Base-by-base conservation (phyloP, 2,797 vertebrate species). In the Aselliscus stoliczkanus region DNA sequence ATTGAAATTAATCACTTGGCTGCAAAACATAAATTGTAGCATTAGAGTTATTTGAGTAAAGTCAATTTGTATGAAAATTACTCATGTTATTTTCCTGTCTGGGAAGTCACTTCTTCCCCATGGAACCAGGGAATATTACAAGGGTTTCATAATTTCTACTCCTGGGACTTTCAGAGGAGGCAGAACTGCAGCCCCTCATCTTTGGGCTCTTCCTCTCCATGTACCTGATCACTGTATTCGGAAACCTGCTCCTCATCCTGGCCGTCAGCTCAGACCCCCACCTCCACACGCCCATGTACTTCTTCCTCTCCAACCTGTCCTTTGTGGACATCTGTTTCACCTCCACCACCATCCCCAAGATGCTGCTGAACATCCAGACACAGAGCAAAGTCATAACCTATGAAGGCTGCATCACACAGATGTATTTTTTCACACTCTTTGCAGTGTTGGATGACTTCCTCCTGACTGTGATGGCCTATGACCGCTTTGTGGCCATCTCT, bases 401-500 rank as follows among this genome's bases (percentile, higher is more conserved):
- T n/a, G 39, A 44, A 62, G 23, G 58, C 39, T 81, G 79, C 27
- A 23, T 81, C 79, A 44, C 79, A 2, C 79, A 81, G 58, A 81
- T 44, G 44, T 81, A 81, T n/a, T 81, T 47, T 44, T 58, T 81
- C 20, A 81, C n/a, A 20, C 39, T 81, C 39, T 62, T 81, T 81
- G 79, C 29, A 5, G 39, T 14, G 18, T 23, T 81, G 29, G 79
- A 81, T 29, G 14, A 2, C 31, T n/a, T 42, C 7, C 90, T 97
- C 13, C 81, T 98, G 47, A 50, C 47, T 14, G 47, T 50, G 47
- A 50, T 50, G 47, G 47, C 47, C 47, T 50, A 50, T 50, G n/a
- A 93, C 85, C 73, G 96, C 4, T 97, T 95, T 8, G 81, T 97
- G 73, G 97, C 96, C 50, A 93, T 97, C 44, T 95, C 94, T 31